phyloP scores from a whole-genome alignment of 2,888 invertebrate genomes.

The Odontocerum albicorne region DNA sequence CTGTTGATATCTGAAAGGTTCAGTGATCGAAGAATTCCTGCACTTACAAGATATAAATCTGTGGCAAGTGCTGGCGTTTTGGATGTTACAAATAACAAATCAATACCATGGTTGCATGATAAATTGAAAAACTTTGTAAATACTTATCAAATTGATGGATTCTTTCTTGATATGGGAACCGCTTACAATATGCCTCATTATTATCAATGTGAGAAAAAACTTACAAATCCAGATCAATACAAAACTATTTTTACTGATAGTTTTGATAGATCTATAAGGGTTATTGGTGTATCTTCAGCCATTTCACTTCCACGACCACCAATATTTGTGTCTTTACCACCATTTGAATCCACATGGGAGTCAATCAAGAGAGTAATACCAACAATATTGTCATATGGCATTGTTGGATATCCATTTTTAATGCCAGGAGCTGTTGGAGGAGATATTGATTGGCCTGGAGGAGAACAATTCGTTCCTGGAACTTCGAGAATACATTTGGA shows the following conservation, averaged over 20 bases:
- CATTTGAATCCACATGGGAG: slow-evolving; percentile 86
- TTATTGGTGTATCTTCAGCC: slow-evolving; percentile 84
- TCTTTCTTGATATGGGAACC: slow-evolving; percentile 80
- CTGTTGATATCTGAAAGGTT: slow-evolving; percentile 79
- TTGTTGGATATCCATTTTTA: slow-evolving; percentile 90
- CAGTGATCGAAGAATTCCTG: slow-evolving; percentile 78
- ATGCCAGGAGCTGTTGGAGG: slow-evolving; percentile 95
- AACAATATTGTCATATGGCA: slow-evolving; percentile 82
- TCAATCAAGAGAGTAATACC: slow-evolving; percentile 82
- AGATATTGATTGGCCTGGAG: slow-evolving; percentile 69
- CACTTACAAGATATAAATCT: slow-evolving; percentile 80
- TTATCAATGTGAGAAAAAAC: slow-evolving; percentile 72
- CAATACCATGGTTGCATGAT: slow-evolving; percentile 76
- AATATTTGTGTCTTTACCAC: slow-evolving; percentile 82
- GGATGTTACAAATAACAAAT: slow-evolving; percentile 82
- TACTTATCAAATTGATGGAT: slow-evolving; percentile 80
- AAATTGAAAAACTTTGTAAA: slow-evolving; percentile 71
- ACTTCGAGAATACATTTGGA: slow-evolving; percentile 51
- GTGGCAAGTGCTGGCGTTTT: slow-evolving; percentile 80
- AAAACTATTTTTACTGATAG: slow-evolving; percentile 71
- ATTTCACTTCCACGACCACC: slow-evolving; percentile 80
- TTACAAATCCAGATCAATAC: slow-evolving; percentile 82
- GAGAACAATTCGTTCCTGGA: slow-evolving; percentile 57
- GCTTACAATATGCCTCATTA: slow-evolving; percentile 86
- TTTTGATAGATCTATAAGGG: slow-evolving; percentile 62